phyloP scores from a whole-genome alignment of 2,797 vertebrate species.

The Cryptoblepharus egeriae region DNA sequence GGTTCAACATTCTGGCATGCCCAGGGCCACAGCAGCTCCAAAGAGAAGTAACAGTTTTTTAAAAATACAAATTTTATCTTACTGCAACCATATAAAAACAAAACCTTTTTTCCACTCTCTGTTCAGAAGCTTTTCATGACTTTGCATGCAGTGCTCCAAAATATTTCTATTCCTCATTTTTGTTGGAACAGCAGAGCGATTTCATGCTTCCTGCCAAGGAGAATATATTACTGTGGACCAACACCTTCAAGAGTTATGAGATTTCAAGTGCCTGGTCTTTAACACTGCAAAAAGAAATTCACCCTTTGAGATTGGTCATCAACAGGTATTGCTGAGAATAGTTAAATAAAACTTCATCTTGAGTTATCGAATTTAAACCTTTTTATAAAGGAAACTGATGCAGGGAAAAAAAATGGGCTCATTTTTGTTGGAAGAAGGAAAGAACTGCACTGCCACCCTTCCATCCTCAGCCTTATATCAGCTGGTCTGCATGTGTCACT shows the following conservation, averaged over 20 bases:
- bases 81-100: background rate
- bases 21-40: too few relatives aligned
- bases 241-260: background rate
- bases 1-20: too few relatives aligned
- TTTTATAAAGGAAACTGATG: background rate
- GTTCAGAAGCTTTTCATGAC: background rate
- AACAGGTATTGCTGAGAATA: background rate
- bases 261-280: background rate
- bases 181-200: slow-evolving; percentile 7
- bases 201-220: background rate
- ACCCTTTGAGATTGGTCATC: fast-evolving
- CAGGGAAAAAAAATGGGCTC: too few relatives aligned
- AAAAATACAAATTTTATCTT: too few relatives aligned
- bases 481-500: background rate
- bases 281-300: background rate
- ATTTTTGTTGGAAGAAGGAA: background rate
- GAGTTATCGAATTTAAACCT: background rate
- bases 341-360: background rate
- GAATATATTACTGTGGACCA: slow-evolving; percentile 16
- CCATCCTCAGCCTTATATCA: background rate
- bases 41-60: too few relatives aligned
- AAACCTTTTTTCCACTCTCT: background rate
- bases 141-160: background rate
- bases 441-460: fast-evolving
- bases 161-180: background rate